Conservation (phyloP, 2,888 invertebrate species). For the Tipula confusa region DNA sequence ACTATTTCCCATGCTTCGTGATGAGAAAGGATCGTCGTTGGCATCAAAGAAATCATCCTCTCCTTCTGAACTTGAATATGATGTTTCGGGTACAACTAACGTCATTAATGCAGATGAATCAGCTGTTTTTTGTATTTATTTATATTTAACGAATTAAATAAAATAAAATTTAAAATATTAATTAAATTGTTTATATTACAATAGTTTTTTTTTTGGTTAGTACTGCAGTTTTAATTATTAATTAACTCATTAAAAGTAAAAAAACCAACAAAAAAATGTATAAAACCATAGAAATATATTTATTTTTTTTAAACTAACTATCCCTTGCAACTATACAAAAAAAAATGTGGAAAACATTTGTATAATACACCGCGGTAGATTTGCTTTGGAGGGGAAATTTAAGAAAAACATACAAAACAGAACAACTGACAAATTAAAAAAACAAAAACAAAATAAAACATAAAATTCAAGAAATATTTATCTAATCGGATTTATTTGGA, state of each 20-base stretch:
- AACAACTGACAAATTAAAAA: not conserved
- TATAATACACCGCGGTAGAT: not conserved
- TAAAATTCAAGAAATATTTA: too few relatives aligned
- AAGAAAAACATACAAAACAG: not conserved
- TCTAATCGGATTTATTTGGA: not conserved
- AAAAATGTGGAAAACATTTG: not conserved
- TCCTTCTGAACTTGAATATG: constrained; percentile 96
- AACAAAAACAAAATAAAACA: not conserved
- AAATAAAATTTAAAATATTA: constrained; percentile 28
- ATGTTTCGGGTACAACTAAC: constrained; percentile 75
- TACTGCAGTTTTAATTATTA: not conserved
- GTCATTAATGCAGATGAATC: constrained; percentile 44
- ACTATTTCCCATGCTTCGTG: constrained; percentile 48
- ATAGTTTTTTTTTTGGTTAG: not conserved
- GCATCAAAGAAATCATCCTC: constrained; percentile 95
- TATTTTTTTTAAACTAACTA: not conserved
- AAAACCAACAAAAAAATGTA: not conserved
- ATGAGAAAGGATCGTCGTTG: constrained; percentile 62
- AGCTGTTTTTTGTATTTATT: constrained; percentile 37
- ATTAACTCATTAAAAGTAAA: constrained; percentile 31
- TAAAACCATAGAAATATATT: not conserved
- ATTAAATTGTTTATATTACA: not conserved
- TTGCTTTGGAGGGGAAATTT: not conserved
- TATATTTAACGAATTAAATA: constrained; percentile 33
- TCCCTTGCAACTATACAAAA: not conserved